phyloP scores from a whole-genome alignment of 1,140 invertebrate species.

The Nephotettix cincticeps region DNA sequence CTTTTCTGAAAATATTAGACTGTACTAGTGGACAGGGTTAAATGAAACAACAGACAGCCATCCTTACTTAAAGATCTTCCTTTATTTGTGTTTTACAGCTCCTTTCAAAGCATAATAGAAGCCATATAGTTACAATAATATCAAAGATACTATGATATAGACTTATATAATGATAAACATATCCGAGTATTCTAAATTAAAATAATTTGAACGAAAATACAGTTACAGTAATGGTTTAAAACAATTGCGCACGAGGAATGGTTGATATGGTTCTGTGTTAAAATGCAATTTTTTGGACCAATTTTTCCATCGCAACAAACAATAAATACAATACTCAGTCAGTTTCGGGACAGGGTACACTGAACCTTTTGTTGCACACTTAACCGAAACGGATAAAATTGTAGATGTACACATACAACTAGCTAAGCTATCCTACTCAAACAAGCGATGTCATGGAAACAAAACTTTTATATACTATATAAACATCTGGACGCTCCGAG shows the following conservation, averaged over 20 bases:
- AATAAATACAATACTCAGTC: constrained; percentile 18
- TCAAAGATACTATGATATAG: constrained; percentile 32
- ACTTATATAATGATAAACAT: constrained; percentile 33
- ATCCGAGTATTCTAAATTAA: constrained; percentile 33
- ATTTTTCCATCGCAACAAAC: constrained; percentile 14
- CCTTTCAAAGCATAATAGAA: constrained; percentile 33
- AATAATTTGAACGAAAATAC: constrained; percentile 31
- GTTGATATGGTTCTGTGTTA: constrained; percentile 27
- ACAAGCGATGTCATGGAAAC: constrained; percentile 34
- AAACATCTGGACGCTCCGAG: constrained; percentile 28
- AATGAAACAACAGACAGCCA: constrained; percentile 10
- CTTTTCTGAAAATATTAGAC: too few species aligned
- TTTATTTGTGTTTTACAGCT: constrained; percentile 32
- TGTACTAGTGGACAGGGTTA: too few species aligned
- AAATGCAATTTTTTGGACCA: constrained; percentile 1
- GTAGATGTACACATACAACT: constrained; percentile 32
- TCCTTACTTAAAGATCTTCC: constrained; percentile 26
- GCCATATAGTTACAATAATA: constrained; percentile 35
- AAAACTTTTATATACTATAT: constrained; percentile 30
- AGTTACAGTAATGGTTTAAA: constrained; percentile 29
- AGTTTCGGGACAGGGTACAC: constrained; percentile 16
- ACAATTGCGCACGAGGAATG: constrained; percentile 13
- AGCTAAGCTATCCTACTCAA: constrained; percentile 10
- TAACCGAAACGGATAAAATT: constrained; percentile 26
- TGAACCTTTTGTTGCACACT: constrained; percentile 18